These are phyloP conservation scores for Rhizomys pruinosus DNA, from an alignment of 2,113 vertebrate species.

Conservation along the genomic window DNA sequence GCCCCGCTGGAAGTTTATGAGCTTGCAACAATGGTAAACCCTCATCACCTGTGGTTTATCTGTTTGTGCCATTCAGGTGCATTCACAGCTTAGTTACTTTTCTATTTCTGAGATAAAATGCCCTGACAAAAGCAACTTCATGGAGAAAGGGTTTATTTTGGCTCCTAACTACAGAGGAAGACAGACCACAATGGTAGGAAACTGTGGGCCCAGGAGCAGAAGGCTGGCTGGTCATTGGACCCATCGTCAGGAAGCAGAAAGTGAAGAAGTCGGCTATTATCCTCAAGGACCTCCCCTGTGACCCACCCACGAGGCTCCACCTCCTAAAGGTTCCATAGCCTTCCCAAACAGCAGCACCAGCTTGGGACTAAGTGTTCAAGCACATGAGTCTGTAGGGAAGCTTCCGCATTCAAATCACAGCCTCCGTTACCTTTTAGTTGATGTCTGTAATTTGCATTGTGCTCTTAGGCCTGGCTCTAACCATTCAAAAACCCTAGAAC, in stretches of 20 bases:
- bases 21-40: accelerated
- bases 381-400: too few relatives aligned
- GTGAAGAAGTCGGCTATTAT: background rate
- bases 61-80: background rate
- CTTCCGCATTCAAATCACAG: background rate
- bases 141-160: background rate
- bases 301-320: background rate
- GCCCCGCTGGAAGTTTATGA: background rate
- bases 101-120: background rate
- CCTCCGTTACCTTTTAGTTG: background rate
- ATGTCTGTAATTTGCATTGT: background rate
- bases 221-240: background rate
- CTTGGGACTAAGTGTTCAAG: background rate
- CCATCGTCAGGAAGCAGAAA: background rate
- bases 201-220: too few relatives aligned
- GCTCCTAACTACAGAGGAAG: background rate
- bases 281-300: background rate
- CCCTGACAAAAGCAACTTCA: background rate
- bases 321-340: too few relatives aligned
- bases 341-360: background rate
- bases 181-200: background rate
- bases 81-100: background rate
- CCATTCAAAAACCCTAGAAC: conserved; percentile 6
- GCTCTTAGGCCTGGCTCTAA: background rate
- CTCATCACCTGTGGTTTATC: too few relatives aligned